phyloP scores from a whole-genome alignment of 1,140 invertebrate genomes.

The Zophobas atratus region DNA sequence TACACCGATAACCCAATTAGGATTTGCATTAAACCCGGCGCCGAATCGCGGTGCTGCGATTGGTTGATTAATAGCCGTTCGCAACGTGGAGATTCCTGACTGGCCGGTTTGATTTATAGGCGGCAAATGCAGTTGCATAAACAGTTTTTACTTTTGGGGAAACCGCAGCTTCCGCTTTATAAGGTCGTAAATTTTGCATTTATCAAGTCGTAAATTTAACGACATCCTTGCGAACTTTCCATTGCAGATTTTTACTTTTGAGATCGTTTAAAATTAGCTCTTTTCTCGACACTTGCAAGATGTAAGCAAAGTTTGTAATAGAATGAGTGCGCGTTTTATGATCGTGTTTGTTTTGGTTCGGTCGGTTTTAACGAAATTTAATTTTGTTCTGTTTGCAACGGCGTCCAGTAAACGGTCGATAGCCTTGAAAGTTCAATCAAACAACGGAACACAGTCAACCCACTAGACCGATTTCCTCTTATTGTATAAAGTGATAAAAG shows the following conservation, averaged over 20 bases:
- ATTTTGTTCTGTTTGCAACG: neutral
- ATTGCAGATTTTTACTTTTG: too few species aligned
- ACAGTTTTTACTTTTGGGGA: too few species aligned
- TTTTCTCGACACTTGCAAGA: neutral
- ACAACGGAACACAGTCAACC: neutral
- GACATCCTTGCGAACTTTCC: neutral
- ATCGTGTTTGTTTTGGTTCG: neutral
- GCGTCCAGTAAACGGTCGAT: neutral
- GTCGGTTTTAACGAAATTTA: neutral
- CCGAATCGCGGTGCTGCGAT: too few species aligned
- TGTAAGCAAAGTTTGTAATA: neutral
- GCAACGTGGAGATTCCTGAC: too few species aligned
- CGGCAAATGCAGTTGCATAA: too few species aligned
- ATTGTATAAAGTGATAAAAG: constrained; percentile 1
- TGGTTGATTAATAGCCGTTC: too few species aligned
- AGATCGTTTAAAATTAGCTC: neutral
- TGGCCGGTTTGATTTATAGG: too few species aligned
- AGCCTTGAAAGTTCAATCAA: neutral
- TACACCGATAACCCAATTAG: too few species aligned
- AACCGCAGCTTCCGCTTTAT: too few species aligned
- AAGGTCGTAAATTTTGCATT: neutral
- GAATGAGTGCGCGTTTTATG: neutral
- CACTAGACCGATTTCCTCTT: neutral
- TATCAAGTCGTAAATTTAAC: neutral
- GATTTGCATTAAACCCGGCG: too few species aligned